phyloP scores from a whole-genome alignment of 2,888 invertebrate genomes.

The Andrena hattorfiana region DNA sequence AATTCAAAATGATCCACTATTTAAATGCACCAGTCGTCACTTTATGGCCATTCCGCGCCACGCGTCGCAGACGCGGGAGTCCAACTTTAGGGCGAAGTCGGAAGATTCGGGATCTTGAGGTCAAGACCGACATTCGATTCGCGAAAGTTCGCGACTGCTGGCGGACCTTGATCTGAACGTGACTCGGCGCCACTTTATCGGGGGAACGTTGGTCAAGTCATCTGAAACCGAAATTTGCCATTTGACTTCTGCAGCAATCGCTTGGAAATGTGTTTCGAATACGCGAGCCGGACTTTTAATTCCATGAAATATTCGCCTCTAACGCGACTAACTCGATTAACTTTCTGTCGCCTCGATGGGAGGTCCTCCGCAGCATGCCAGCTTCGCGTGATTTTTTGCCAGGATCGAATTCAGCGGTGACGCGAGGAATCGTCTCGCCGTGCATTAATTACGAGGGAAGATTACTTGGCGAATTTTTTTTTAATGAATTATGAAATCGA shows the following conservation, averaged over 20 bases:
- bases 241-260: background rate
- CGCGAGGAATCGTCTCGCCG: constrained; percentile 7
- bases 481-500: constrained; percentile 1
- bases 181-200: constrained; percentile 14
- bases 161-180: constrained; percentile 40
- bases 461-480: background rate
- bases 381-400: background rate
- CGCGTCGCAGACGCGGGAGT: too few relatives aligned
- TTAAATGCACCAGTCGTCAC: too few relatives aligned
- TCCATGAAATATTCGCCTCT: background rate
- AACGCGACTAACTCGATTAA: background rate
- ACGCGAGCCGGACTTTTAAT: background rate
- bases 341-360: constrained; percentile 17
- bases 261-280: background rate
- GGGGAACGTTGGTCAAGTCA: background rate
- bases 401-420: constrained; percentile 5
- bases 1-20: too few relatives aligned
- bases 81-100: background rate
- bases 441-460: background rate
- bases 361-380: constrained; percentile 9
- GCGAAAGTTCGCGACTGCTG: constrained; percentile 29
- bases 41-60: too few relatives aligned
- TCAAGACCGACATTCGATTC: constrained; percentile 35
- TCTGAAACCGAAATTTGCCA: constrained; percentile 3
- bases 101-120: constrained; percentile 16